Percentiles rank a stretch among this genome's conserved stretches.
phyloP scores from a whole-genome alignment of 2,888 invertebrate genomes.

The Diachrysia chrysitis region DNA sequence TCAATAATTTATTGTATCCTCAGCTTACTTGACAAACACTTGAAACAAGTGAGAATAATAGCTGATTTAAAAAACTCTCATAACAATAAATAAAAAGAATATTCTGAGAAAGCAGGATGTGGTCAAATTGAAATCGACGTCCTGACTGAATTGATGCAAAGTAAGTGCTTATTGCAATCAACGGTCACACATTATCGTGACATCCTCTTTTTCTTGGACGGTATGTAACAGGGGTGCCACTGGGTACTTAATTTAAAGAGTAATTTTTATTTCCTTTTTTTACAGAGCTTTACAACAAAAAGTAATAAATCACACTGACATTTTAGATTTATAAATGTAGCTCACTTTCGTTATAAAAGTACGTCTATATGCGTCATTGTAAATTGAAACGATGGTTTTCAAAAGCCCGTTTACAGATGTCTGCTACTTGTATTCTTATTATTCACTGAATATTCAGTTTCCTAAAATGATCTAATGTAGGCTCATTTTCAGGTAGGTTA shows the following conservation, averaged over 20 bases:
- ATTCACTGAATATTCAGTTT: background rate
- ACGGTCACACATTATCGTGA: constrained; percentile 78
- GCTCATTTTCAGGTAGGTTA: background rate
- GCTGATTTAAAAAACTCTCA: constrained; percentile 61
- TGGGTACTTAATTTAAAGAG: constrained; percentile 19
- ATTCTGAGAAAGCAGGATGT: constrained; percentile 86
- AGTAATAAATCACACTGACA: constrained; percentile 4
- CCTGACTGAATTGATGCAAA: constrained; percentile 82
- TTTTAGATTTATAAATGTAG: constrained; percentile 4
- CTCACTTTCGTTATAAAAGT: constrained; percentile 2
- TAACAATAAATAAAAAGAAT: constrained; percentile 73
- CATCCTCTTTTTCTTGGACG: constrained; percentile 78
- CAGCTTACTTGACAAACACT: constrained; percentile 17
- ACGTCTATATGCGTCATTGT: background rate
- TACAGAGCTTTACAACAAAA: constrained; percentile 4
- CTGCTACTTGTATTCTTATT: background rate
- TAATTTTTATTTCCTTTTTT: constrained; percentile 9
- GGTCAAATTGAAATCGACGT: constrained; percentile 87
- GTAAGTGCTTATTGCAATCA: constrained; percentile 86
- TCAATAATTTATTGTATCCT: constrained; percentile 12
- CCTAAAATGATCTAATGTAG: background rate
- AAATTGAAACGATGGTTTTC: background rate
- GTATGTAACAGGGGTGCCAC: constrained; percentile 65
- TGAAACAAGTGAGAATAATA: constrained; percentile 42
- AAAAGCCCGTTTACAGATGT: background rate